Conservation (phyloP, 2,797 vertebrate species). For the Chelon auratus region DNA sequence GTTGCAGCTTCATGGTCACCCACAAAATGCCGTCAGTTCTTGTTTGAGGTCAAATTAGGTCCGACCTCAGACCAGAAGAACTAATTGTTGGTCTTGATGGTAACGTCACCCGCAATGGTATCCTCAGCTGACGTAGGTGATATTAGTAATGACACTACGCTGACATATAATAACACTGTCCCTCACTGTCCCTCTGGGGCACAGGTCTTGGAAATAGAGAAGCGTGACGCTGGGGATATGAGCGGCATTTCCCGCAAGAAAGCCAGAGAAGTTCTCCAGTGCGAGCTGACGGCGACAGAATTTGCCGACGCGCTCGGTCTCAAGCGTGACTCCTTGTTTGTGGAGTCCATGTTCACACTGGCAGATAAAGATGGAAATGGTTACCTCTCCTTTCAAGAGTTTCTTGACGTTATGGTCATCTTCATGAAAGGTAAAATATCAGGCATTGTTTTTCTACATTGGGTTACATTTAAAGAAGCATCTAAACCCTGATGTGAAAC, state of each 20-base stretch:
- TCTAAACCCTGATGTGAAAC: not conserved
- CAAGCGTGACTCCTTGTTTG: constrained; percentile 91
- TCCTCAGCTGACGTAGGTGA: constrained; percentile 56
- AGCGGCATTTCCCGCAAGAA: constrained; percentile 81
- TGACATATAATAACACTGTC: constrained; percentile 46
- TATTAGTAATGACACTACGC: constrained; percentile 42
- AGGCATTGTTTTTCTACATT: no score
- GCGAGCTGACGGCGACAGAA: constrained; percentile 92
- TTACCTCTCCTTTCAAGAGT: constrained; percentile 96
- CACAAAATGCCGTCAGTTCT: constrained; percentile 55
- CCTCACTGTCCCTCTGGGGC: constrained; percentile 16
- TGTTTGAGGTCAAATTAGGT: constrained; percentile 62
- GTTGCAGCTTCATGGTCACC: constrained; percentile 40
- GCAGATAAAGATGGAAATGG: constrained; percentile 97
- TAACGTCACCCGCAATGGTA: constrained; percentile 49
- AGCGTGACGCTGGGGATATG: constrained; percentile 86
- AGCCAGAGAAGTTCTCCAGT: constrained; percentile 89
- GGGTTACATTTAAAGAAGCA: not conserved
- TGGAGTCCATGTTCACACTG: constrained; percentile 96
- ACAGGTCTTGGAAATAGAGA: constrained; percentile 93
- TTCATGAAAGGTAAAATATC: constrained; percentile 84
- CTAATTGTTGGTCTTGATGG: constrained; percentile 60
- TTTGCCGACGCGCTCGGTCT: constrained; percentile 93
- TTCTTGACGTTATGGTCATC: constrained; percentile 94
- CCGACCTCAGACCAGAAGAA: constrained; percentile 50